Evolutionary conservation across 2,888 invertebrate genomes (phyloP).

Genomic region (Theretra japonica): DNA sequence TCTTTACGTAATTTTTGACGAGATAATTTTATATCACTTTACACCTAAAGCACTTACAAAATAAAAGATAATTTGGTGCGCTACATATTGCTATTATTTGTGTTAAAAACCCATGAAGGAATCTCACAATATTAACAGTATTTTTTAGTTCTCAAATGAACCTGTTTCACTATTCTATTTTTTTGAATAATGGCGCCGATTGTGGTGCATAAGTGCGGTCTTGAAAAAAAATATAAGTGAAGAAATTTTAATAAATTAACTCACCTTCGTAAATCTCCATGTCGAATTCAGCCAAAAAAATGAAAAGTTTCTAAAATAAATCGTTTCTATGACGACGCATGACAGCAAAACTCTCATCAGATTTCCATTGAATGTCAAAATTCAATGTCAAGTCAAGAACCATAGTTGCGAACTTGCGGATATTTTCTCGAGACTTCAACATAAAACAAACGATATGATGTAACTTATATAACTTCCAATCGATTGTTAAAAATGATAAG

Average conservation of each 20-base stretch:
- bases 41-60: background rate
- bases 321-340: conserved; percentile 85
- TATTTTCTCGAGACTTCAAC: background rate
- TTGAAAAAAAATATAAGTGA: conserved; percentile 32
- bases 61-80: background rate
- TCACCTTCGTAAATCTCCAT: conserved; percentile 81
- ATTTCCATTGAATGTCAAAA: conserved; percentile 37
- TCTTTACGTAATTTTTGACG: conserved; percentile 21
- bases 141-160: background rate
- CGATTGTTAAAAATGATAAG: no score
- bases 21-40: background rate
- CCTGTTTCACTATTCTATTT: background rate
- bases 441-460: no score
- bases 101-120: background rate
- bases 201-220: background rate
- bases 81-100: background rate
- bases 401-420: background rate
- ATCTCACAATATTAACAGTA: background rate
- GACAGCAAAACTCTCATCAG: conserved; percentile 72
- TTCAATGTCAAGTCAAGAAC: conserved; percentile 38
- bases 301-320: conserved; percentile 75
- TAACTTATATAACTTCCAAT: no score
- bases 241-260: conserved; percentile 49
- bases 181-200: conserved; percentile 26
- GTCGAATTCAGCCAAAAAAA: conserved; percentile 75